phyloP scores from a whole-genome alignment of 2,113 vertebrate species.

The Petrocephalus zakoni region DNA sequence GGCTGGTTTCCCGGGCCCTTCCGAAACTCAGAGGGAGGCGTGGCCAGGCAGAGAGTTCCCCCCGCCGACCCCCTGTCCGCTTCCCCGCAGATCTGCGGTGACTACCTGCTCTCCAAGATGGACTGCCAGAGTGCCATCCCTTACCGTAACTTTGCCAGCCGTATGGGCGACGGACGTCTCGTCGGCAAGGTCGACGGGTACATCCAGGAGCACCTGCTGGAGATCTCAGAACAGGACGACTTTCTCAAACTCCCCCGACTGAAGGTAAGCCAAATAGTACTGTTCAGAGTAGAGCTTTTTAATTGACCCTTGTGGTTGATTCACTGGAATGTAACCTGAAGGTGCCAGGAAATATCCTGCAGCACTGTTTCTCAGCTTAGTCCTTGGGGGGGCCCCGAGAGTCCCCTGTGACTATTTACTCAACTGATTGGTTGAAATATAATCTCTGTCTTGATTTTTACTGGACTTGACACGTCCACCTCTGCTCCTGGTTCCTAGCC shows the following conservation, averaged over 20 bases:
- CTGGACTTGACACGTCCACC: too few relatives aligned
- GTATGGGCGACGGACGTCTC: slow-evolving; percentile 82
- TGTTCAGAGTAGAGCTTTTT: background rate
- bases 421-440: too few relatives aligned
- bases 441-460: too few relatives aligned
- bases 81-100: slow-evolving; percentile 81
- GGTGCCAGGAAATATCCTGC: background rate
- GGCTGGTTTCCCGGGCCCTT: background rate
- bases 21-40: background rate
- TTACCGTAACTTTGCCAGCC: slow-evolving; percentile 90
- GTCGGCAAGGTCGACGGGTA: slow-evolving; percentile 85
- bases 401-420: too few relatives aligned
- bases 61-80: background rate
- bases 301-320: too few relatives aligned
- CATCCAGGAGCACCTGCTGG: slow-evolving; percentile 90
- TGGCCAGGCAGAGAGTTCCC: background rate
- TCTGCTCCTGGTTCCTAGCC: too few relatives aligned
- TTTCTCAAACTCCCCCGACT: slow-evolving; percentile 96
- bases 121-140: slow-evolving; percentile 87
- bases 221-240: slow-evolving; percentile 92
- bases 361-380: background rate
- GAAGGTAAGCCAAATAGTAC: slow-evolving; percentile 65
- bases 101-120: slow-evolving; percentile 94
- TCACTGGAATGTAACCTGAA: background rate
- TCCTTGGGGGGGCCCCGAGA: background rate